A percentile compares a stretch with the other conserved stretches of the same genome.
These are phyloP conservation scores for Arion vulgaris DNA, from an alignment of 1,140 invertebrate genomes.

Conservation along the genomic window DNA sequence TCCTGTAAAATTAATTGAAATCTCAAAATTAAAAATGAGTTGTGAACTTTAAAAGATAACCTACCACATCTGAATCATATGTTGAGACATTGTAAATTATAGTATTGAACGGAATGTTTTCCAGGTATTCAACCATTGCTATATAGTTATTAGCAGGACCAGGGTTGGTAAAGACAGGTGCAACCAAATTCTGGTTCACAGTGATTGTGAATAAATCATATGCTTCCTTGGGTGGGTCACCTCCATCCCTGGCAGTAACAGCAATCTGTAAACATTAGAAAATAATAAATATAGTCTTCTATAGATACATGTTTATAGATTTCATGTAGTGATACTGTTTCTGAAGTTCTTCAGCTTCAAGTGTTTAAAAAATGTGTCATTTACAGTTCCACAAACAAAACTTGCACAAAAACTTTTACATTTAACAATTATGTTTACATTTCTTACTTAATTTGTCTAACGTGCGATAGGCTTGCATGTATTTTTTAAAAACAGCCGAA, in stretches of 20 bases:
- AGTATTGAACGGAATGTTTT: constrained; percentile 44
- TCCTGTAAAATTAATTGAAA: too few relatives aligned
- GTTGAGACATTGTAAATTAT: constrained; percentile 46
- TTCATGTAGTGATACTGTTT: too few relatives aligned
- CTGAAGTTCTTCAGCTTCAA: too few relatives aligned
- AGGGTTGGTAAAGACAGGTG: constrained; percentile 79
- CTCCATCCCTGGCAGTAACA: constrained; percentile 48
- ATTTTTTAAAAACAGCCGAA: too few relatives aligned
- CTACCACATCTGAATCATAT: constrained; percentile 45
- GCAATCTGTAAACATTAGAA: constrained; percentile 44
- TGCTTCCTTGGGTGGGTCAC: constrained; percentile 27
- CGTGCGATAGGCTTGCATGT: too few relatives aligned
- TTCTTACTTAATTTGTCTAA: too few relatives aligned
- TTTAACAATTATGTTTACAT: too few relatives aligned
- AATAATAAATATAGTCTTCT: background rate
- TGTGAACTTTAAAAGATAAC: background rate
- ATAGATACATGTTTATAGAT: too few relatives aligned
- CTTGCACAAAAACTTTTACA: too few relatives aligned
- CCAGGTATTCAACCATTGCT: constrained; percentile 41
- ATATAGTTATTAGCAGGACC: constrained; percentile 30
- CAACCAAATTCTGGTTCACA: constrained; percentile 83
- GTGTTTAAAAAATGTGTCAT: too few relatives aligned
- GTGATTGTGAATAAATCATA: constrained; percentile 79
- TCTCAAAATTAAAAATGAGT: too few relatives aligned
- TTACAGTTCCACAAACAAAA: too few relatives aligned